Percentiles rank a stretch among this genome's conserved stretches.
These are phyloP conservation scores for Emberiza fucata DNA, from an alignment of 2,113 vertebrate species.

Conservation along the genomic window DNA sequence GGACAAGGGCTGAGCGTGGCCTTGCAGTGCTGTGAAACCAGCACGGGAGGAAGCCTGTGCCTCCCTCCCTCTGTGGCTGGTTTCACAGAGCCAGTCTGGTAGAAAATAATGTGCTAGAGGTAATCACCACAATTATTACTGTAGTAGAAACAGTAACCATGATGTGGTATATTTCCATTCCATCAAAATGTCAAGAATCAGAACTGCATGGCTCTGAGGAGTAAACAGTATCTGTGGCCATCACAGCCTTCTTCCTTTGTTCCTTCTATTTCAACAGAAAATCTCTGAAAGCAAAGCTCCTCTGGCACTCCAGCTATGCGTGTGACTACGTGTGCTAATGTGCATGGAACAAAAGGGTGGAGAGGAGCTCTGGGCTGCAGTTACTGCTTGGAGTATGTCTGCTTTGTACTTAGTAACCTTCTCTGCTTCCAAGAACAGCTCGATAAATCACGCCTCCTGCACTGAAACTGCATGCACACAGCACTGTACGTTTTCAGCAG, in stretches of 20 bases:
- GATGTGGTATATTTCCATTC: not conserved
- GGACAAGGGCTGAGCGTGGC: not conserved
- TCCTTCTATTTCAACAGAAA: not conserved
- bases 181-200: not conserved
- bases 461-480: not conserved
- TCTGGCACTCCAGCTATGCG: not conserved
- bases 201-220: not conserved
- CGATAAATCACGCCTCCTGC: constrained; percentile 29
- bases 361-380: not conserved
- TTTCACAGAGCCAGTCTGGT: not conserved
- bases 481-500: not conserved
- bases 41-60: accelerated
- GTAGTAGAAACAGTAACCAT: not conserved
- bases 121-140: not conserved
- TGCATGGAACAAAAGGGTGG: not conserved
- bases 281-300: not conserved
- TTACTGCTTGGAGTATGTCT: not conserved
- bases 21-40: not conserved
- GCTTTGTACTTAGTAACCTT: not conserved
- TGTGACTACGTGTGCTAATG: not conserved
- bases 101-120: not conserved
- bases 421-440: constrained; percentile 47
- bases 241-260: not conserved
- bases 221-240: not conserved
- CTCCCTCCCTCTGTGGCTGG: not conserved